Percentiles rank a stretch among this genome's conserved stretches.
phyloP scores from a whole-genome alignment of 2,888 invertebrate genomes.

The Leptinotarsa juncta region DNA sequence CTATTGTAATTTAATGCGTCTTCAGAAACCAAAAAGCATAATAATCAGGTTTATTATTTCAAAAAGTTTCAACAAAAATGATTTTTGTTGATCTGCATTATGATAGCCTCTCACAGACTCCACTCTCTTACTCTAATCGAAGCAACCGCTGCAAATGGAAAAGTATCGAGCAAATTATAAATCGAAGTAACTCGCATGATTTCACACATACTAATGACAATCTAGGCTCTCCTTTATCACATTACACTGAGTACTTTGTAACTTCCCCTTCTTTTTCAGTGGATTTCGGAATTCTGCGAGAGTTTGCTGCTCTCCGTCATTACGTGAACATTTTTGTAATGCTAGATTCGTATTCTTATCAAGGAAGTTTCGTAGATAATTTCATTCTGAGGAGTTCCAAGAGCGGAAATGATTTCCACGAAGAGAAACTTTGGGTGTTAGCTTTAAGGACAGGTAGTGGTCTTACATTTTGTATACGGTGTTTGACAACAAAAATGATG shows the following conservation, averaged over 20 bases:
- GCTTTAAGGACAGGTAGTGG: no score
- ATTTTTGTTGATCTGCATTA: no score
- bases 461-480: no score
- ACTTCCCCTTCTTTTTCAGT: slow-evolving; percentile 9
- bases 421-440: neutral
- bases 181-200: neutral
- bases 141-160: neutral
- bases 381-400: slow-evolving; percentile 2
- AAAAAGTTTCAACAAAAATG: no score
- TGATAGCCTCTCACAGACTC: no score
- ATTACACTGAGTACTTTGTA: neutral
- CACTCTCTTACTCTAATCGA: no score
- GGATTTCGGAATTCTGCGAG: neutral
- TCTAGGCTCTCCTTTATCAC: neutral
- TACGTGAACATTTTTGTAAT: slow-evolving; percentile 17
- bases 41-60: no score
- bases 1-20: no score
- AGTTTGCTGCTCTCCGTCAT: neutral
- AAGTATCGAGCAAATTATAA: neutral
- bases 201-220: neutral
- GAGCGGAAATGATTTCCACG: neutral
- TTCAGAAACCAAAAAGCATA: no score
- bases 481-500: neutral
- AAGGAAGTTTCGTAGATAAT: slow-evolving; percentile 2
- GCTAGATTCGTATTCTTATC: slow-evolving; percentile 8